Percentiles rank a stretch among this genome's conserved stretches.
These are phyloP conservation scores for Neotoma lepida DNA, from an alignment of 2,113 vertebrate species.

Conservation along the genomic window DNA sequence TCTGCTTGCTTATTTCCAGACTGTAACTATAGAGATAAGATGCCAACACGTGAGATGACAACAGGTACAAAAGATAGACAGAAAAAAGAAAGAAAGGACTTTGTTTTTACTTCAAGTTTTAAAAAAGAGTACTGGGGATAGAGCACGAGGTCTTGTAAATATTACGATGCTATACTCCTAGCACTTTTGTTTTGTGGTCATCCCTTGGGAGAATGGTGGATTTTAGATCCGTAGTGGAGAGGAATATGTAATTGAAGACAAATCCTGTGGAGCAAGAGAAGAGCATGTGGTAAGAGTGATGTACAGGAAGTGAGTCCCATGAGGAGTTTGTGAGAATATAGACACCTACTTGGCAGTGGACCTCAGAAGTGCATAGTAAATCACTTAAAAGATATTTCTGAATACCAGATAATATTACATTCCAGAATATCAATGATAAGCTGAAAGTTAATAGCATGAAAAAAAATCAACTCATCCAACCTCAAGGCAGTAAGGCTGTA, in stretches of 20 bases:
- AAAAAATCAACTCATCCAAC: background rate
- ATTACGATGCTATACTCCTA: background rate
- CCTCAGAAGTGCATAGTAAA: background rate
- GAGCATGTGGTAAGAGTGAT: background rate
- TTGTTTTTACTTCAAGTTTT: background rate
- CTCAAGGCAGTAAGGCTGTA: background rate
- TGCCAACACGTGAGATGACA: background rate
- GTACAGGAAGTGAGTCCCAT: background rate
- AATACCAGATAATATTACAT: background rate
- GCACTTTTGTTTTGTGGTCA: conserved; percentile 7
- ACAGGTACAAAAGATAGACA: background rate
- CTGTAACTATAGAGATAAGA: background rate
- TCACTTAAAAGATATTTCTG: background rate
- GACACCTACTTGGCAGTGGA: background rate
- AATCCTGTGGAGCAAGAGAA: background rate
- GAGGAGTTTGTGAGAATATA: background rate
- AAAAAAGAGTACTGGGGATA: background rate
- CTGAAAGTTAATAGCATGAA: conserved; percentile 20
- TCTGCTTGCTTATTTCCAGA: background rate
- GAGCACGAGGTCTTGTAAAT: background rate
- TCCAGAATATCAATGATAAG: background rate
- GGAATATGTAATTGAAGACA: background rate
- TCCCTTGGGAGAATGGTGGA: background rate
- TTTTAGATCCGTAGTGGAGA: background rate
- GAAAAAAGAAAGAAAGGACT: background rate